Evolutionary conservation across 2,113 vertebrate genomes (phyloP), one percentile per base, ranked within the genome.

Genomic region (Stictonetta naevosa): DNA sequence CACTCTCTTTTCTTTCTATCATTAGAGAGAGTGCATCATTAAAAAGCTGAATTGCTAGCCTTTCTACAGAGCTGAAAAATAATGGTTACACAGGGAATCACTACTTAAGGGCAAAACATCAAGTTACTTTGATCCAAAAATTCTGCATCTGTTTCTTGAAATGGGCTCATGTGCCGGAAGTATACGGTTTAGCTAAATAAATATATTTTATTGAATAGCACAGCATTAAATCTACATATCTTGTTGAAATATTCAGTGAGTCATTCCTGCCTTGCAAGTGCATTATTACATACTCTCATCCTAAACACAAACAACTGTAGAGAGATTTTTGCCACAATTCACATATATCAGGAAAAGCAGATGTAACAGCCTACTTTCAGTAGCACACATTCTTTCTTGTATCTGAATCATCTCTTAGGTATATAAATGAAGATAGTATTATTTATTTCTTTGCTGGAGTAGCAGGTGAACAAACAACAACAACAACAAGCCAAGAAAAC

Each of bases 381-480:
- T 72, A 88, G 76, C 62, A 42, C 34, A 40, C 38, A 31, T 87
- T 55, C 42, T 90, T 86, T 90, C 75, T 58, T 79, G 58, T 69
- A 36, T 58, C 62, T 83, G 75, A 94, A 96, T 82, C 77, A 83
- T 56, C 75, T 88, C 92, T 69, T 48, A 81, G 86, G 92, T 97
- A 63, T 82, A 97, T 91, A 97, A 97, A 91, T 88, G 90, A 91
- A 83, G 59, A 77, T 81, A 62, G 78, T 56, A 92, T 96, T 91
- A 86, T 64, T 96, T 91, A 86, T 64, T n/a, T 96, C 92, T 97
- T 81, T 96, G 80, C 89, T 93, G 75, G 71, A 97, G 84, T 96
- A 95, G 88, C 85, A 46, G 84, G 90, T 95, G 88, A 93, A 81
- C 93, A 86, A 90, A 97, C 97, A 91, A 93, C 92, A 95, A 88